Evolutionary conservation across 2,888 invertebrate species (phyloP).

Genomic region (Odontomyia ornata): DNA sequence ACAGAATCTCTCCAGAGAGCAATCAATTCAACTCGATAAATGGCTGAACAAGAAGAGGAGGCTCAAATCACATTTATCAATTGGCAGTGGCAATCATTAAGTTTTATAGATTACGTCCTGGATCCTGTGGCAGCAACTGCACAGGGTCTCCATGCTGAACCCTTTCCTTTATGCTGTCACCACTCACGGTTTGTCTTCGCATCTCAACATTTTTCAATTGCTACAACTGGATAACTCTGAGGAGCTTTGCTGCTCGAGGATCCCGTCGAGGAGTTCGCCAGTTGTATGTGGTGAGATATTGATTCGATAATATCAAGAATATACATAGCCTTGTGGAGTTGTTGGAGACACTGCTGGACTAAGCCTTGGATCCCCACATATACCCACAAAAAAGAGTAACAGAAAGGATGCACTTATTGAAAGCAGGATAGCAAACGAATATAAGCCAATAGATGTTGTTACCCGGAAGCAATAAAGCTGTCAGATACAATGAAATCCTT

Average conservation of each 20-base stretch:
- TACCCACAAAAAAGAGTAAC: not conserved
- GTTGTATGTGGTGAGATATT: constrained; percentile 1
- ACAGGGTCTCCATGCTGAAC: not conserved
- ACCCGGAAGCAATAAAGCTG: constrained; percentile 42
- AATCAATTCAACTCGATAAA: constrained; percentile 6
- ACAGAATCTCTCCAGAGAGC: not conserved
- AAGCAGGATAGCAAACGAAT: not conserved
- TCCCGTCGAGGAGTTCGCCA: not conserved
- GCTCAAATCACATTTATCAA: constrained; percentile 30
- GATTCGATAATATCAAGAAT: constrained; percentile 18
- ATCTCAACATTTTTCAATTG: not conserved
- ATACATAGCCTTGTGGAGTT: not conserved
- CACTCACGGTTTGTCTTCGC: not conserved
- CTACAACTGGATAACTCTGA: not conserved
- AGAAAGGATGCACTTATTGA: constrained; percentile 21
- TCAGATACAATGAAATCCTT: constrained; percentile 39
- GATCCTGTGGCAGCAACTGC: not conserved
- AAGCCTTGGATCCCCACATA: not conserved
- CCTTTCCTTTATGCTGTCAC: not conserved
- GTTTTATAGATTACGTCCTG: constrained; percentile 22
- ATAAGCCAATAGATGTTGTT: constrained; percentile 28
- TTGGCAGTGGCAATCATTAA: constrained; percentile 21
- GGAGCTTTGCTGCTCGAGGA: not conserved
- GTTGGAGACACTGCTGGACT: not conserved
- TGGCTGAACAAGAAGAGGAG: not conserved